phyloP scores from a whole-genome alignment of 2,888 invertebrate genomes.

The Steinernema scapterisci region DNA sequence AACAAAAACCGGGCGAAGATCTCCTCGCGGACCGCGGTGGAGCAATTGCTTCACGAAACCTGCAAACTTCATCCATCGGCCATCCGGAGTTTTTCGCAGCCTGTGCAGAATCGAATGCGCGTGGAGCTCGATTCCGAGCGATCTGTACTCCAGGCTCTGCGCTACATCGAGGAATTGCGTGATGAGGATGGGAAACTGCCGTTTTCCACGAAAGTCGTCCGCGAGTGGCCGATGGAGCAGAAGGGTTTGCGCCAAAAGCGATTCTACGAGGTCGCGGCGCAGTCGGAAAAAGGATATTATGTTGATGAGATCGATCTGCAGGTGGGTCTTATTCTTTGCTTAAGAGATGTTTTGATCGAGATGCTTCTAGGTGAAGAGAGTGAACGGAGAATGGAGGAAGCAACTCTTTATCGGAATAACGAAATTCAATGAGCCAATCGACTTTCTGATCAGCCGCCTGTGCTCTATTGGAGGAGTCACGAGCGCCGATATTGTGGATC shows the following conservation, averaged over 20 bases:
- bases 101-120: background rate
- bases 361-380: too few relatives aligned
- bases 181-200: constrained; percentile 8
- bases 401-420: too few relatives aligned
- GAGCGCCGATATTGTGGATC: too few relatives aligned
- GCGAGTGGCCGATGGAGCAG: constrained; percentile 9
- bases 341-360: background rate
- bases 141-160: background rate
- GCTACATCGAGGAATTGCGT: background rate
- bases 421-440: too few relatives aligned
- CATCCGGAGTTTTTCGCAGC: background rate
- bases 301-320: background rate
- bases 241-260: background rate
- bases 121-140: background rate
- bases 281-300: background rate
- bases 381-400: too few relatives aligned
- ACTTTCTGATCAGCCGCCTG: too few relatives aligned
- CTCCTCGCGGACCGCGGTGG: background rate
- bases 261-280: background rate
- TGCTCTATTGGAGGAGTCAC: too few relatives aligned
- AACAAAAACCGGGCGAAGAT: background rate
- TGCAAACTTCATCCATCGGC: background rate
- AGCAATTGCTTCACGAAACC: background rate
- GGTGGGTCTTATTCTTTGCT: background rate
- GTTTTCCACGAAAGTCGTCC: background rate